phyloP scores from a whole-genome alignment of 1,140 invertebrate genomes.

The Mercenaria mercenaria region DNA sequence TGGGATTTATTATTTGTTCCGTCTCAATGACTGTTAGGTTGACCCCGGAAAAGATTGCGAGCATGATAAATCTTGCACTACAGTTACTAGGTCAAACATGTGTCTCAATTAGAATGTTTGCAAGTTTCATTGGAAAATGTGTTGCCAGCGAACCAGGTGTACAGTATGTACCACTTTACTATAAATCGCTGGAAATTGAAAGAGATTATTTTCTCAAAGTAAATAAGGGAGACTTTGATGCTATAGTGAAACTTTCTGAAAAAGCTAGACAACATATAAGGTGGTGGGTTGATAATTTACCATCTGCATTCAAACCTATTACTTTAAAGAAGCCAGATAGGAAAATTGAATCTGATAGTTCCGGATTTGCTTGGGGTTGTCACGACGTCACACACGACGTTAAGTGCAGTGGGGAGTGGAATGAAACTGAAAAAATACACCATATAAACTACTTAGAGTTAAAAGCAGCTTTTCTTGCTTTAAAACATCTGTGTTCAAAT shows the following conservation, averaged over 20 bases:
- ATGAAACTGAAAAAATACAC: neutral
- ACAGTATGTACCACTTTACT: neutral
- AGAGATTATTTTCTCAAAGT: neutral
- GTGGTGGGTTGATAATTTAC: neutral
- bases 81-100: neutral
- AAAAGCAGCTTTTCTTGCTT: neutral
- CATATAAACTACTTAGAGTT: constrained; percentile 21
- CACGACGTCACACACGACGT: neutral
- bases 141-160: neutral
- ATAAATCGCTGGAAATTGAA: neutral
- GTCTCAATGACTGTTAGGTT: neutral
- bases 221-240: neutral
- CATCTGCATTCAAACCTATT: neutral
- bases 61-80: neutral
- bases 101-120: neutral
- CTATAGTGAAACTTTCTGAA: neutral
- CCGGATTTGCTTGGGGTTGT: neutral
- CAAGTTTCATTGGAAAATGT: neutral
- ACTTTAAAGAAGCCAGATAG: neutral
- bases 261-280: neutral
- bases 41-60: neutral
- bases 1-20: neutral
- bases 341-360: neutral
- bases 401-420: neutral
- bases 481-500: neutral